These are phyloP conservation scores for Plestiodon gilberti DNA, from an alignment of 2,113 vertebrate genomes.

Conservation along the genomic window DNA sequence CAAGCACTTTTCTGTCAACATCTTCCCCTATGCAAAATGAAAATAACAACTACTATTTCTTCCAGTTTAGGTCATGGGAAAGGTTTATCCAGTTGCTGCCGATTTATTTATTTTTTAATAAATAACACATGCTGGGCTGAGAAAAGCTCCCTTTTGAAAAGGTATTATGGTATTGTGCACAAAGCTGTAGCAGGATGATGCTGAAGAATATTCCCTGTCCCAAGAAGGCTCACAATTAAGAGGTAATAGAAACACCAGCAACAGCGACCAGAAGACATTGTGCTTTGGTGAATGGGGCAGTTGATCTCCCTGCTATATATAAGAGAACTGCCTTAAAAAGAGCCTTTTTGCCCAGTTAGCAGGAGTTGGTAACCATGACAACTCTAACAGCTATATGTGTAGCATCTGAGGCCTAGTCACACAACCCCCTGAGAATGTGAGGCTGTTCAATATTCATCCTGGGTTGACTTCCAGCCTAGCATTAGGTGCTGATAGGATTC, in stretches of 20 bases:
- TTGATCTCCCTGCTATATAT: no score
- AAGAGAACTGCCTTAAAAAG: no score
- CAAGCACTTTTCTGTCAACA: neutral
- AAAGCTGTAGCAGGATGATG: neutral
- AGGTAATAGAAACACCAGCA: no score
- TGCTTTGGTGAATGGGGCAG: no score
- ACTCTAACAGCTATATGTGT: neutral
- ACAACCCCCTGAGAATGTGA: neutral
- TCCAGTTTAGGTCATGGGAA: neutral
- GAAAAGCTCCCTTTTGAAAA: neutral
- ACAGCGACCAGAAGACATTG: no score
- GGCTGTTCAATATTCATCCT: neutral
- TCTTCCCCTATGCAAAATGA: neutral
- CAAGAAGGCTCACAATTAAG: no score
- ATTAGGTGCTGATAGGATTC: neutral
- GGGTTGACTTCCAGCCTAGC: neutral
- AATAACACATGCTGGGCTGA: neutral
- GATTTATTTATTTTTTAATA: neutral
- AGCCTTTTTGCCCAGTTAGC: no score
- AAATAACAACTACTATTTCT: neutral
- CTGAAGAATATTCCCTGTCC: no score
- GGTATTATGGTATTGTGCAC: neutral
- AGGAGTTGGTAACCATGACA: neutral
- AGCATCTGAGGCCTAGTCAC: neutral
- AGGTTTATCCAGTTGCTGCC: neutral